Evolutionary conservation across 2,888 invertebrate species (phyloP), one percentile per base, ranked within the genome.

Genomic region (Plebejus argus): DNA sequence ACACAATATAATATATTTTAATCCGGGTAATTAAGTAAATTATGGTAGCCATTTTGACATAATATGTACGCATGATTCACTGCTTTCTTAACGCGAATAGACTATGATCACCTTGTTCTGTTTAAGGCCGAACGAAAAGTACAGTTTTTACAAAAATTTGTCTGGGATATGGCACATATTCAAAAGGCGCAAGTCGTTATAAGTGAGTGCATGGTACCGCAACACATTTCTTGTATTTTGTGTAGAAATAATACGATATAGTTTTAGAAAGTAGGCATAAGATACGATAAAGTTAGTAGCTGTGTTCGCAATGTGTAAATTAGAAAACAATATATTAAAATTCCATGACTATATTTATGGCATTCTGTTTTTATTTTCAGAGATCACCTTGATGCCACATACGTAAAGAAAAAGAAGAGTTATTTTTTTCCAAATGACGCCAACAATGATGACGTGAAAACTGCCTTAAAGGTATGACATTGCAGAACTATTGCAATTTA

Each of bases 131-230:
- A 84, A 84, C 79, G 88, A 89, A 83, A 92, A 87, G 82, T 90
- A 91, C 83, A 86, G 89, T 77, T 93, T 92, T 85, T 92, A 92
- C 89, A 93, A 92, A 91, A 92, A 93, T 84, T 82, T 92, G 78
- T 91, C 93, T 74, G 92, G 92, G 78, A 92, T 92, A 84, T 93
- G 93, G 92, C 88, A 92, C 85, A 91, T 93, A 79, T 93, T 93
- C 90, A 92, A 91, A 86, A 88, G 83, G 86, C 90, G 86, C 84
- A 86, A 89, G 70, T 79, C 84, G 79, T 78, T 78, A 77, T 76
- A 83, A 89, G 93, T 94, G 91, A 94, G 93, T 93, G 93, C 93
- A 94, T 93, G 90, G 93, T 93, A 93, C 93, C 93, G 93, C 93
- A 92, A 88, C 86, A 86, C 87, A 83, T 84, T 81, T 23, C 66